Base-by-base conservation (phyloP, 2,797 vertebrate genomes). In the Carcharodon carcharias region DNA sequence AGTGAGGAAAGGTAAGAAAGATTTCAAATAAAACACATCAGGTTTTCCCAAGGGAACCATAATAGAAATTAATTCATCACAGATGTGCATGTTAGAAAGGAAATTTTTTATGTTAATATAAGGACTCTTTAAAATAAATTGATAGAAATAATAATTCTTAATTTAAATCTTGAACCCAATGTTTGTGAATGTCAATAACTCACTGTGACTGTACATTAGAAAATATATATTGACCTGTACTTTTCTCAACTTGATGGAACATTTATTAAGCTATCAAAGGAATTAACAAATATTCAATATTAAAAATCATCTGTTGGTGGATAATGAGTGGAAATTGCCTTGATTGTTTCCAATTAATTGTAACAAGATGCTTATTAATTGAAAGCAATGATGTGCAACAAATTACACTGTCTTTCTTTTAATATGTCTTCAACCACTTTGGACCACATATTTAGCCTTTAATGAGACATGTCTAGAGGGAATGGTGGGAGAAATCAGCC, bases 371-470 rank as follows among this genome's bases (percentile, higher is more conserved):
- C 7, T 85, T 85, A 85, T 23, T 82, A 18, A 45, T 40, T 77
- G 31, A 77, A 77, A 77, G 73, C 14, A 12, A 14, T 40, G 12
- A 16, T 80, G 16, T 0, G n/a, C 0, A 80, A 80, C 4, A 3
- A 40, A 40, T 40, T 16, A 40, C 21, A 69, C 18, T 40, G 35
- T 77, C 3, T 77, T 77, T 35, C n/a, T 12, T n/a, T n/a, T n/a
- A 96, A 69, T 8, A 77, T 28, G 11, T 6, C 54, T 28, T 67
- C 77, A 82, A 61, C 71, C 69, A 87, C 94, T 94, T 93, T 56
- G 91, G 96, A 96, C 96, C 96, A 96, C 96, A 97, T 97, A 96
- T 96, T 96, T 87, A 96, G 88, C 97, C 96, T 96, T 35, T 96
- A 96, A 96, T 96, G 96, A 77, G 65, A 96, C 88, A 26, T 1